Evolutionary conservation across 2,113 vertebrate species (phyloP).

Genomic region (Tachysurus fulvidraco): DNA sequence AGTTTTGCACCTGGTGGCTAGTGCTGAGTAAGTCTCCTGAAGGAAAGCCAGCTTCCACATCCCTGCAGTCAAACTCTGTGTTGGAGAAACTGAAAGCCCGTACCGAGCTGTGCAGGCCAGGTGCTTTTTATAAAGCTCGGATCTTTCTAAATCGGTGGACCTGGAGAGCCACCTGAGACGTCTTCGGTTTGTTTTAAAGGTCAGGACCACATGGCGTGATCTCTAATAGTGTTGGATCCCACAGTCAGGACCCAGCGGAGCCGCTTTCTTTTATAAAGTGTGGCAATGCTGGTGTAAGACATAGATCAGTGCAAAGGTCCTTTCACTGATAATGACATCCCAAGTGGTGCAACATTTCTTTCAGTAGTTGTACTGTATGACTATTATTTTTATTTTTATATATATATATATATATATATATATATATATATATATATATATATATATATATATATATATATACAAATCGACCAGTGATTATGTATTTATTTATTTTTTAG

Average conservation of each 20-base stretch:
- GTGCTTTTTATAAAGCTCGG: neutral
- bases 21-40: constrained; percentile 41
- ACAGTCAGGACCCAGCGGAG: neutral
- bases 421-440: no score
- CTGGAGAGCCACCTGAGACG: neutral
- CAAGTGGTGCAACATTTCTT: neutral
- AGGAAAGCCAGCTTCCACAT: neutral
- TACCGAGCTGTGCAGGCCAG: neutral
- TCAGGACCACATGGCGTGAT: neutral
- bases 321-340: constrained; percentile 4
- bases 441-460: no score
- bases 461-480: neutral
- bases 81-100: neutral
- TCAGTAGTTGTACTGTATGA: no score
- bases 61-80: neutral
- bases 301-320: neutral
- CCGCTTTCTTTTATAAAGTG: neutral
- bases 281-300: neutral
- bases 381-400: neutral
- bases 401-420: no score
- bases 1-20: constrained; percentile 42
- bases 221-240: neutral
- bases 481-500: no score
- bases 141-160: neutral
- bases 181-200: constrained; percentile 12